Evolutionary conservation across 2,113 vertebrate species (phyloP).

Genomic region (Rhynchomys soricoides): DNA sequence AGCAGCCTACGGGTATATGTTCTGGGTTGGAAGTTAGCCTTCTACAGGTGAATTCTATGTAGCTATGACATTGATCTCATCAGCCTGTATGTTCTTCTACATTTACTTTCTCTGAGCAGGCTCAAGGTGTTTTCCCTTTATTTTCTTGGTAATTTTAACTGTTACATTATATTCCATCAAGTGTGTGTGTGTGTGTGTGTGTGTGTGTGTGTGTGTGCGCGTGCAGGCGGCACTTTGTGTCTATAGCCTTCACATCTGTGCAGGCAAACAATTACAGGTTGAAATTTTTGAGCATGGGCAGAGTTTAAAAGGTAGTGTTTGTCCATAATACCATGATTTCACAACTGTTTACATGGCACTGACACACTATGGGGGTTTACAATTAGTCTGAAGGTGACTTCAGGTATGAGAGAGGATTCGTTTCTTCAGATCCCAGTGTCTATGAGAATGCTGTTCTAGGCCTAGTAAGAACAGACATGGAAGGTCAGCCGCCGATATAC

Average conservation of each 20-base stretch:
- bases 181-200: not conserved
- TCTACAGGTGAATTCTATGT: no score
- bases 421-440: not conserved
- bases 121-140: not conserved
- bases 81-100: not conserved
- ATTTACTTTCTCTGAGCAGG: not conserved
- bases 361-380: not conserved
- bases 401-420: not conserved
- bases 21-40: no score
- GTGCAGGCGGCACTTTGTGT: not conserved
- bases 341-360: not conserved
- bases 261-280: not conserved
- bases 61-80: not conserved
- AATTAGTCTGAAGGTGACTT: not conserved
- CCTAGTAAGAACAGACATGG: no score
- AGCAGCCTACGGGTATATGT: not conserved
- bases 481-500: not conserved
- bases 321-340: not conserved
- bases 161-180: slow-evolving; percentile 2
- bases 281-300: not conserved
- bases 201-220: not conserved
- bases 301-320: not conserved
- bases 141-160: slow-evolving; percentile 46
- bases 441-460: no score
- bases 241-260: not conserved